phyloP scores from a whole-genome alignment of 2,113 vertebrate genomes.

The Riparia riparia region DNA sequence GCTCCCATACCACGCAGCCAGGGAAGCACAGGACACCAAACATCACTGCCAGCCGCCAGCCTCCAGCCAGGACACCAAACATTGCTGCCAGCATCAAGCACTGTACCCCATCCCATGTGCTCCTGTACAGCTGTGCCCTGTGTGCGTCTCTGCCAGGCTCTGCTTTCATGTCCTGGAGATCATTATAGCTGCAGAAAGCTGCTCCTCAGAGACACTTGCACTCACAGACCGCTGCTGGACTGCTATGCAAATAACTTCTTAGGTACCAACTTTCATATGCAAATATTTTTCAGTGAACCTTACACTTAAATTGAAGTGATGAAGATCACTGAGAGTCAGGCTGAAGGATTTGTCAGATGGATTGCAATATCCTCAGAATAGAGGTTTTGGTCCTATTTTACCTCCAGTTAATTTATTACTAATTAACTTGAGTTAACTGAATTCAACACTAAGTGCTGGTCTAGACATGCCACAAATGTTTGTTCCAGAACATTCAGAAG shows the following conservation, averaged over 20 bases:
- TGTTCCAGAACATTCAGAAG: constrained; percentile 56
- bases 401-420: constrained; percentile 60
- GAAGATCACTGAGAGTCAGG: accelerated
- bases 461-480: constrained; percentile 62
- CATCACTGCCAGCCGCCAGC: accelerated
- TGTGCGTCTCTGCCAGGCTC: accelerated
- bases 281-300: neutral
- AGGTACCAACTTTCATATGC: neutral
- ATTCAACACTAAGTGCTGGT: constrained; percentile 33
- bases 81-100: accelerated
- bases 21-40: neutral
- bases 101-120: accelerated
- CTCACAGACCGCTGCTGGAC: neutral
- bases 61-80: accelerated
- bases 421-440: constrained; percentile 59
- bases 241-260: neutral
- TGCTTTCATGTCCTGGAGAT: neutral
- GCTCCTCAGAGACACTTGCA: neutral
- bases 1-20: accelerated
- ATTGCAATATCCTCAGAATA: neutral
- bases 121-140: accelerated
- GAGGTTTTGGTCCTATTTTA: constrained; percentile 22
- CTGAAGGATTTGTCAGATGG: neutral
- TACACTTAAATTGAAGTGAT: neutral
- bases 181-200: neutral